Evolutionary conservation across 2,113 vertebrate genomes (phyloP), one percentile per base, ranked within the genome.

Genomic region (Bos indicus): DNA sequence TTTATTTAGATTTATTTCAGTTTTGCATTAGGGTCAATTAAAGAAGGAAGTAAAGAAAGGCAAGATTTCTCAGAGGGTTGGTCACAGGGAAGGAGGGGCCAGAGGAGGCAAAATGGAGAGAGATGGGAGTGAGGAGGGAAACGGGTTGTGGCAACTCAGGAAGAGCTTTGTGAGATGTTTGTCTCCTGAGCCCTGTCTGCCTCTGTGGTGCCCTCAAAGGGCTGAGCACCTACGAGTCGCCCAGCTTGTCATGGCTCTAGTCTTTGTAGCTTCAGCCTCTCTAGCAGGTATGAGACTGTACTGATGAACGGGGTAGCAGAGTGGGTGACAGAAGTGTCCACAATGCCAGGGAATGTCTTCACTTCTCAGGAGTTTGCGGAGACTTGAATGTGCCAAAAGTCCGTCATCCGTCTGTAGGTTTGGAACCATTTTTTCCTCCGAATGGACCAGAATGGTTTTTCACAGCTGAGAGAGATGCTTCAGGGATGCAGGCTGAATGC

Each of bases 1-100:
- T 90, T 90, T 30, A 59, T 94, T 93, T 88, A 85, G 85, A 48
- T 52, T 94, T 91, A 21, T 80, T 94, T 94, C n/a, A 74, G 43
- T 94, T 92, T 52, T 0, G 0, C n/a, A 10, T 86, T 78, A 36
- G 30, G 81, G 90, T 90, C 67, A 59, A 7, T 86, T 71, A 80
- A 62, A 57, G 80, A 64, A 81, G 51, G 81, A 51, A 43, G 62
- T 81, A 28, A 57, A 77, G 90, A 59, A 91, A 43, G 21, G 60
- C 21, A n/a, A 56, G 51, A 8, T 83, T 88, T 52, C 43, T 57
- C 77, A 40, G 46, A 40, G n/a, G 25, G 82, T 16, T 26, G 54
- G 52, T 94, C 17, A 15, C 3, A 46, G 28, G 2, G 17, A 54
- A 71, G 77, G 28, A 90, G 51, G 36, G 54, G 19, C 15, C 19